A percentile compares a stretch with the other conserved stretches of the same genome.
Conservation (phyloP, 2,888 invertebrate species). For the Gandaritis pyraliata region DNA sequence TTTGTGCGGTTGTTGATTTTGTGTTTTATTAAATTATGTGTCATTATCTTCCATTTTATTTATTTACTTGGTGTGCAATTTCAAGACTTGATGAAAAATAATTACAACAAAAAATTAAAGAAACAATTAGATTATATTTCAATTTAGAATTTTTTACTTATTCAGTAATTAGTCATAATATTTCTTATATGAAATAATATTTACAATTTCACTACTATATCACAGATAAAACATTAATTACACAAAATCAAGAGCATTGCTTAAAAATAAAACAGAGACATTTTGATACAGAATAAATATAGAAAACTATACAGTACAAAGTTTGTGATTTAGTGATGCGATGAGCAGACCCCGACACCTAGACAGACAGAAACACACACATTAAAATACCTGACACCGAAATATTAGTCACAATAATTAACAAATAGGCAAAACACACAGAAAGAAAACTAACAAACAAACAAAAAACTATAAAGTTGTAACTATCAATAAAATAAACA, state of each 20-base stretch:
- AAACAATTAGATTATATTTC: too few relatives aligned
- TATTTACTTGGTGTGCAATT: too few relatives aligned
- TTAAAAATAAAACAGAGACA: constrained; percentile 52
- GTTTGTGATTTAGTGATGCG: constrained; percentile 33
- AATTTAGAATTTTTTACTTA: constrained; percentile 29
- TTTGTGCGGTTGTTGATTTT: constrained; percentile 64
- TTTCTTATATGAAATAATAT: constrained; percentile 30
- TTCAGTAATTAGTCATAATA: constrained; percentile 33
- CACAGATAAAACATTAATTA: constrained; percentile 49
- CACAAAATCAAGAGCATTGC: constrained; percentile 39
- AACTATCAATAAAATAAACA: background rate
- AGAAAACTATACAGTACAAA: constrained; percentile 44
- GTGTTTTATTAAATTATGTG: constrained; percentile 40
- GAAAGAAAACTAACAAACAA: constrained; percentile 8
- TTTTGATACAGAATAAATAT: constrained; percentile 52
- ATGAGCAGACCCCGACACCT: constrained; percentile 52
- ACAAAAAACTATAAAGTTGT: background rate
- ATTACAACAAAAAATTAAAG: background rate
- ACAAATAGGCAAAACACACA: constrained; percentile 1
- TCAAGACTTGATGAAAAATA: background rate
- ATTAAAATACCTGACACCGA: constrained; percentile 30
- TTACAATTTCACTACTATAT: constrained; percentile 43
- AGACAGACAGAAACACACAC: constrained; percentile 45
- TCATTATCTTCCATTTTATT: constrained; percentile 15
- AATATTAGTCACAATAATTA: constrained; percentile 18